phyloP scores from a whole-genome alignment of 2,888 invertebrate genomes.

The Cancer borealis region DNA sequence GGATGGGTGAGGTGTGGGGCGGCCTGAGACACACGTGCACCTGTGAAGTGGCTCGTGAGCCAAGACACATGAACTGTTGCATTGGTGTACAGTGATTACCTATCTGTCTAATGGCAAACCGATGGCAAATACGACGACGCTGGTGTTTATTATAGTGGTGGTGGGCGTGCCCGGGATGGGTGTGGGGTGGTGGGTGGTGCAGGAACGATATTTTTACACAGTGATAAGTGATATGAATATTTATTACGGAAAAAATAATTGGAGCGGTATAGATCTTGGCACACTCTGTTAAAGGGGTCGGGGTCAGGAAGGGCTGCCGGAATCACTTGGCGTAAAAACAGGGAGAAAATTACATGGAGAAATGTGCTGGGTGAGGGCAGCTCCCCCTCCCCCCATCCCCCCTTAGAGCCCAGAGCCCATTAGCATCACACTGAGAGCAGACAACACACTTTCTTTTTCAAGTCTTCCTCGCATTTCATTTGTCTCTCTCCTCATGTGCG shows the following conservation, averaged over 20 bases:
- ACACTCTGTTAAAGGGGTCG: background rate
- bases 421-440: slow-evolving; percentile 32
- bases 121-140: background rate
- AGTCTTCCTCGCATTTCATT: slow-evolving; percentile 30
- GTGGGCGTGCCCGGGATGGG: background rate
- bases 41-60: background rate
- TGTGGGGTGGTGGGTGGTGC: background rate
- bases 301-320: background rate
- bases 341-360: background rate
- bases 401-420: background rate
- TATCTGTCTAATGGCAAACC: background rate
- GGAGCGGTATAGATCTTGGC: background rate
- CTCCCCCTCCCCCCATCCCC: background rate
- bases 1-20: background rate
- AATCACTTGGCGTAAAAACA: background rate
- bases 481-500: background rate
- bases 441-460: slow-evolving; percentile 43
- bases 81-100: background rate
- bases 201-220: background rate
- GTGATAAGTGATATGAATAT: background rate
- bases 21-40: background rate
- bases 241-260: background rate
- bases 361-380: background rate
- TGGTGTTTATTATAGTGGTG: background rate
- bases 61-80: background rate